These are phyloP conservation scores for Jaculus jaculus DNA, from an alignment of 2,113 vertebrate genomes.

Conservation along the genomic window DNA sequence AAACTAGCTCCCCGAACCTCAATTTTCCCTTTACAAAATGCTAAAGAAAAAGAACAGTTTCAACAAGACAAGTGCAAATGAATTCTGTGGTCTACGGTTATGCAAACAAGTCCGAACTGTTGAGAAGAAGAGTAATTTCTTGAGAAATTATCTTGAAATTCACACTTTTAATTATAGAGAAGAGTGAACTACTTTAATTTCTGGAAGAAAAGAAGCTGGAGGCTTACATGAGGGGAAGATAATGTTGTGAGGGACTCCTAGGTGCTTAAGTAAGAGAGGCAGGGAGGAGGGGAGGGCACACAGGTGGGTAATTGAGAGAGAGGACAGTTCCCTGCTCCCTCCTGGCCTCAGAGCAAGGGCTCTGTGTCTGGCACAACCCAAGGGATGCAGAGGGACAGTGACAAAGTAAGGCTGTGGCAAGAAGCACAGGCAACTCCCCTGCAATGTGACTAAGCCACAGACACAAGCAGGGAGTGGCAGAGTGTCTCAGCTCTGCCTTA, in stretches of 20 bases:
- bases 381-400: not conserved
- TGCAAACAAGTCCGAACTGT: not conserved
- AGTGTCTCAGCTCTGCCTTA: rapidly evolving
- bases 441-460: rapidly evolving
- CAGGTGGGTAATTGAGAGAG: not conserved
- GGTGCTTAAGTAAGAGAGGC: not conserved
- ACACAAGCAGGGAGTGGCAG: not conserved
- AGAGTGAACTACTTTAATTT: not conserved
- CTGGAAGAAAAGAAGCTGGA: not conserved
- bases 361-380: not conserved
- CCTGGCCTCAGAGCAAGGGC: not conserved
- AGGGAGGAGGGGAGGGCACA: not conserved
- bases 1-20: not conserved
- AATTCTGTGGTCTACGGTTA: rapidly evolving
- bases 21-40: not conserved
- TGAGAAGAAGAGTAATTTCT: not conserved
- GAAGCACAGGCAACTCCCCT: too few species aligned
- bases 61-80: not conserved
- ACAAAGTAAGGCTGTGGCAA: too few species aligned
- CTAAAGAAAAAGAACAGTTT: not conserved
- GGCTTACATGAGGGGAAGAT: not conserved
- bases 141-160: not conserved
- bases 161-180: not conserved
- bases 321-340: not conserved
- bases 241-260: not conserved